These are phyloP conservation scores for Orchestes rusci DNA, from an alignment of 2,888 invertebrate genomes.

Conservation along the genomic window DNA sequence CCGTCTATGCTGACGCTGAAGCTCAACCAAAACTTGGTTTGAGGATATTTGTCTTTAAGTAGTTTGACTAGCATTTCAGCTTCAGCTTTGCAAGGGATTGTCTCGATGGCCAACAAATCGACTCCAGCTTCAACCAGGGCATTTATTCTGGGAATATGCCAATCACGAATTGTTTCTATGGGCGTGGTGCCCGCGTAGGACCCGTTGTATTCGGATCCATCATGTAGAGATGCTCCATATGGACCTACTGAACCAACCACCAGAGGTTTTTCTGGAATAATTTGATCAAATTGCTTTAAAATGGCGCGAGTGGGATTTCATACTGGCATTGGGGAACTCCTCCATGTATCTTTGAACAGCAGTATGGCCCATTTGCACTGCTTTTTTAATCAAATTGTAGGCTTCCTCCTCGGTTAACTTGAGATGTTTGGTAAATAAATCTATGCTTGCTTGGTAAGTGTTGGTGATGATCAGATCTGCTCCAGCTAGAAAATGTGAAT, in stretches of 20 bases:
- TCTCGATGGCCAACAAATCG: constrained; percentile 84
- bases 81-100: constrained; percentile 79
- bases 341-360: constrained; percentile 59
- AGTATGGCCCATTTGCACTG: constrained; percentile 66
- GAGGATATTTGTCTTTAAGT: constrained; percentile 66
- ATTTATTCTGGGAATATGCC: constrained; percentile 78
- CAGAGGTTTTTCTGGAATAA: constrained; percentile 45
- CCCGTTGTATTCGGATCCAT: constrained; percentile 92
- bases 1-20: constrained; percentile 83
- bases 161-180: constrained; percentile 59
- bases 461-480: constrained; percentile 82
- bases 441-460: constrained; percentile 81
- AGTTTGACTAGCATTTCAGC: constrained; percentile 76
- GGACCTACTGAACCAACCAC: constrained; percentile 89
- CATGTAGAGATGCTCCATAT: constrained; percentile 83
- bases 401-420: constrained; percentile 61
- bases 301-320: constrained; percentile 21
- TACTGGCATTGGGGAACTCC: constrained; percentile 35
- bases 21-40: constrained; percentile 75
- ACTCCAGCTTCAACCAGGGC: constrained; percentile 74
- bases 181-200: constrained; percentile 63
- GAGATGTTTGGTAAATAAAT: constrained; percentile 68
- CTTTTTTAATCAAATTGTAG: constrained; percentile 62
- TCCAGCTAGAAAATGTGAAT: constrained; percentile 54
- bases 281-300: neutral